Base-by-base conservation (phyloP, 2,888 invertebrate genomes). In the Osmoderma eremita region DNA sequence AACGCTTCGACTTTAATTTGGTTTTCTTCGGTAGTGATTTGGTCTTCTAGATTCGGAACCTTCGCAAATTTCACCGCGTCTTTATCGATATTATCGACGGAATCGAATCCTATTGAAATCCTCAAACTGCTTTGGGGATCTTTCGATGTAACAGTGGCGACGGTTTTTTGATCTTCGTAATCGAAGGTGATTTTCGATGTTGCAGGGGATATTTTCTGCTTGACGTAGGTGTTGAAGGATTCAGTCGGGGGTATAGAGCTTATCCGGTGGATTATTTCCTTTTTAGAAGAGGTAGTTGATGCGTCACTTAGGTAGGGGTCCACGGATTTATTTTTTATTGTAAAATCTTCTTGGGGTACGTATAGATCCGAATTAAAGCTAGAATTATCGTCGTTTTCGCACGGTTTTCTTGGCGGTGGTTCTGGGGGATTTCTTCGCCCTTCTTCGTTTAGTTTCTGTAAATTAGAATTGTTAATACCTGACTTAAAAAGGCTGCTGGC, bases 361-460 rank as follows among this genome's bases (percentile, higher is more conserved):
- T 30, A 42, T 4, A 61, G 3, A 12, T 61, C 58, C 10, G 58
- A 45, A 30, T 61, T 45, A 17, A 61, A 24, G 6, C 45, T 61
- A 5, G 45, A 61, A 18, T 61, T 45, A 30, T 61, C 58, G 4
- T 61, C 58, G 24, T 42, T 42, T 58, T 58, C 58, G 42, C 22
- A 42, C 24, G 42, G 5, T 13, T 13, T 17, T 42, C 38, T 53
- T 53, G 15, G 18, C 12, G 6, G 3, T 17, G 15, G 3, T 2
- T 18, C 3, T 8, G 4, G 12, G 15, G 5, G 17, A 13, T 62
- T 45, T 15, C 64, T 64, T n/a, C 30, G 54, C 18, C 67, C 39
- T 3, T 18, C 39, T 30, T 64, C 67, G 15, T 64, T 67, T 4
- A 67, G 48, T 54, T 68, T 65, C 39, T 68, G 66, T 39, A 68